A percentile compares a stretch with the other conserved stretches of the same genome.
Evolutionary conservation across 2,888 invertebrate genomes (phyloP).

Genomic region (Theretra japonica): DNA sequence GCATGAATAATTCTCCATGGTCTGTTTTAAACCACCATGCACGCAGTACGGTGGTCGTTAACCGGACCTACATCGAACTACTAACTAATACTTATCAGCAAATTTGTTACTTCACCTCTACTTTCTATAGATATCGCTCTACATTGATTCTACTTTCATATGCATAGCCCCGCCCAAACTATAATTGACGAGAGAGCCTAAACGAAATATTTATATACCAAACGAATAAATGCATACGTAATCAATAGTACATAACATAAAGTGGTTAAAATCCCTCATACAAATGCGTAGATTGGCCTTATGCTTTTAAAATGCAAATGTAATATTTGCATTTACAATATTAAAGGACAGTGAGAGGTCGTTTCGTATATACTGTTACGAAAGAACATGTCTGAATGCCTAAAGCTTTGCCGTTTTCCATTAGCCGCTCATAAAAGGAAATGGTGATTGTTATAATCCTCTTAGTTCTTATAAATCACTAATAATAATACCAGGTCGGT

Average conservation of each 20-base stretch:
- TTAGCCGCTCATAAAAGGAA: background rate
- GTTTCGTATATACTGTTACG: conserved; percentile 12
- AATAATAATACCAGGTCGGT: conserved; percentile 4
- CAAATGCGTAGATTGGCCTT: conserved; percentile 38
- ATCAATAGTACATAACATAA: background rate
- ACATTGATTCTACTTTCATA: background rate
- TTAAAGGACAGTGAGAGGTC: conserved; percentile 35
- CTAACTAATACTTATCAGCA: no score
- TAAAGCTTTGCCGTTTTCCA: background rate
- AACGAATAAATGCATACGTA: conserved; percentile 12
- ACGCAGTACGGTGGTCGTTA: no score
- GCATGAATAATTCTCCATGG: no score
- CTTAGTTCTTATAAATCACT: background rate
- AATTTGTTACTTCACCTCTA: no score
- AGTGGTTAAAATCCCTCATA: conserved; percentile 31
- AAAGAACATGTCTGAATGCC: conserved; percentile 8
- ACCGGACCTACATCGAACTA: no score
- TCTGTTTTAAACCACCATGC: no score
- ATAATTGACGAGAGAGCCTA: conserved; percentile 6
- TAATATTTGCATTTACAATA: conserved; percentile 40
- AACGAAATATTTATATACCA: background rate
- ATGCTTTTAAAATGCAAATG: conserved; percentile 47
- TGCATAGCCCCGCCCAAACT: background rate
- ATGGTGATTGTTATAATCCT: background rate
- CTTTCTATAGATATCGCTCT: background rate